A percentile compares a stretch with the other conserved stretches of the same genome.
Conservation (phyloP, 2,888 invertebrate genomes). For the Pseudolycoriella hygida region DNA sequence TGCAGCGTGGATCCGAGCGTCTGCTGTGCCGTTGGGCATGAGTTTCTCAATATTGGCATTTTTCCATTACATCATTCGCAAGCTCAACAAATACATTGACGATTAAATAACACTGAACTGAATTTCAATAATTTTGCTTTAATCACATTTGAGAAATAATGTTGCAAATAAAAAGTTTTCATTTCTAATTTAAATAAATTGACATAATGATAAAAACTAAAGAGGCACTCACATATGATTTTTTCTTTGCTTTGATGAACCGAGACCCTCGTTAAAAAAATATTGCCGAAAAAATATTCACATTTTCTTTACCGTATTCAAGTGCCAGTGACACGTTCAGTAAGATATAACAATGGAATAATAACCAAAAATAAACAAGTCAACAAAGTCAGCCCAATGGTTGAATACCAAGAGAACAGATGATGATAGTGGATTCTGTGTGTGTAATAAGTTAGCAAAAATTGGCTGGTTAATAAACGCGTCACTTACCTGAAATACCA, state of each 20-base stretch:
- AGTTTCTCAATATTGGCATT: slow-evolving; percentile 57
- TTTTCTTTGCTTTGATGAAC: no score
- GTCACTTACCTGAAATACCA: slow-evolving; percentile 16
- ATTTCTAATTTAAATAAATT: no score
- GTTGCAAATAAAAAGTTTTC: no score
- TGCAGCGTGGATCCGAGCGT: slow-evolving; percentile 60
- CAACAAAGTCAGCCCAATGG: slow-evolving; percentile 15
- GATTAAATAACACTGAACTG: neutral
- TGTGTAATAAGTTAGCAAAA: no score
- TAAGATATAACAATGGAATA: slow-evolving; percentile 14
- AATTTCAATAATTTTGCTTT: neutral
- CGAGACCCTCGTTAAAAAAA: no score
- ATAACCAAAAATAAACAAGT: slow-evolving; percentile 14
- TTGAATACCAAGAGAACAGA: slow-evolving; percentile 29
- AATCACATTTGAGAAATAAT: no score
- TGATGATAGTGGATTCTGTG: slow-evolving; percentile 36
- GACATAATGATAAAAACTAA: no score
- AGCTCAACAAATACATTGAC: slow-evolving; percentile 26
- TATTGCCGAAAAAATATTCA: no score
- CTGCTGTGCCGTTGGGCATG: slow-evolving; percentile 61
- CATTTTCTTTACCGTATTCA: no score
- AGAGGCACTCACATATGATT: no score
- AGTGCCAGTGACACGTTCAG: slow-evolving; percentile 10
- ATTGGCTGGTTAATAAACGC: no score
- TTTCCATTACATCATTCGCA: slow-evolving; percentile 63